Conservation (phyloP, 2,797 vertebrate genomes). For the Sphenodon punctatus region DNA sequence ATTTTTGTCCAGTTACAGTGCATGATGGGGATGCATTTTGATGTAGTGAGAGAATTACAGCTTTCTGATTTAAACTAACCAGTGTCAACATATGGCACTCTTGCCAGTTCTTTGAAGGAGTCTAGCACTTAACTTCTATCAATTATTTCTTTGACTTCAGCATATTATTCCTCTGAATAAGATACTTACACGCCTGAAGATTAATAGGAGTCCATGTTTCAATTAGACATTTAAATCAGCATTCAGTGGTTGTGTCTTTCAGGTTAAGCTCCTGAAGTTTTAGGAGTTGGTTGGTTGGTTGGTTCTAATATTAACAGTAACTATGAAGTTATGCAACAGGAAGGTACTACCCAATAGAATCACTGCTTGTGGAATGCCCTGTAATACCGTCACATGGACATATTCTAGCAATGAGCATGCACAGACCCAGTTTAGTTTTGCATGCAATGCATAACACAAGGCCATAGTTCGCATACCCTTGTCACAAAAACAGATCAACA, state of each 20-base stretch:
- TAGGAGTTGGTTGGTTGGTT: neutral
- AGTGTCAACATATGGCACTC: neutral
- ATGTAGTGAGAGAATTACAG: neutral
- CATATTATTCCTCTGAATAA: too few relatives aligned
- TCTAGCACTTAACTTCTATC: too few relatives aligned
- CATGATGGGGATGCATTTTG: neutral
- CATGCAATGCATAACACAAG: accelerated
- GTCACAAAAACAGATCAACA: neutral
- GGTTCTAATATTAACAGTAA: neutral
- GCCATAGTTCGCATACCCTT: accelerated
- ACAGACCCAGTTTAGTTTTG: accelerated
- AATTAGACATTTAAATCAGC: too few relatives aligned
- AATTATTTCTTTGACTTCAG: too few relatives aligned
- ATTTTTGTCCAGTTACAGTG: neutral
- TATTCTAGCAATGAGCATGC: accelerated
- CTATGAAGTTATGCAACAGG: neutral
- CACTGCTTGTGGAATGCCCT: neutral
- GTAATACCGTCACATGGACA: neutral
- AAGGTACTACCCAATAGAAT: neutral
- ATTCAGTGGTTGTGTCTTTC: accelerated
- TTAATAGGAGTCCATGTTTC: too few relatives aligned
- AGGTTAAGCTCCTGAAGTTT: neutral
- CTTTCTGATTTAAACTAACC: neutral
- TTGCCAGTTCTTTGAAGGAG: too few relatives aligned
- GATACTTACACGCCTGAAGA: too few relatives aligned